phyloP scores from a whole-genome alignment of 2,888 invertebrate species.

The Apamea monoglypha region DNA sequence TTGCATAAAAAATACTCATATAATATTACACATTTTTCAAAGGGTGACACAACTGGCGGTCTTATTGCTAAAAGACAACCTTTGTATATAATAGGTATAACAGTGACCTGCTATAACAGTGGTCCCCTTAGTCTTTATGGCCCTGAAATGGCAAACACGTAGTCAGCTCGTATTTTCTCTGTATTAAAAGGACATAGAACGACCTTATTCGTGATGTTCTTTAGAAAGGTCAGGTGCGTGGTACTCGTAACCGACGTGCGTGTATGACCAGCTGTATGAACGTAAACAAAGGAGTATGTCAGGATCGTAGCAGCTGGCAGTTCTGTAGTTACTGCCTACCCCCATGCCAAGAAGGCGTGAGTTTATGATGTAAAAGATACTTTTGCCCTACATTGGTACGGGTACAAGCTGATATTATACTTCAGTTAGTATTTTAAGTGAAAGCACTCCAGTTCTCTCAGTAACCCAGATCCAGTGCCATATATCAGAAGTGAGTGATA shows the following conservation, averaged over 20 bases:
- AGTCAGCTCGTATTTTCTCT: no score
- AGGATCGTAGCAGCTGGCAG: neutral
- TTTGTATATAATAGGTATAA: no score
- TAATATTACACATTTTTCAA: no score
- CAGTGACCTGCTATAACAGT: no score
- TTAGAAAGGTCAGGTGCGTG: neutral
- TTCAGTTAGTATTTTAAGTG: neutral
- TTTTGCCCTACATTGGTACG: no score
- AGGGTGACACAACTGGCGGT: no score
- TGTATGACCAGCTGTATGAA: neutral
- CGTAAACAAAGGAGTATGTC: neutral
- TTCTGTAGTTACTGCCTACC: neutral
- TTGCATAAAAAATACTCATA: no score
- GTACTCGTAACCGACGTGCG: neutral
- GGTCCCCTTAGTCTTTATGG: no score
- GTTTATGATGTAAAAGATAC: neutral
- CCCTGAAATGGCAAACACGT: no score
- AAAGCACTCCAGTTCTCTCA: slow-evolving; percentile 30
- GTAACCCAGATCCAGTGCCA: slow-evolving; percentile 28
- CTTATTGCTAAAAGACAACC: no score
- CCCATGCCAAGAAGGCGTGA: neutral
- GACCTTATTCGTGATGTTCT: no score
- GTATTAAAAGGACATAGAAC: no score
- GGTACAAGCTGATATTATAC: neutral
- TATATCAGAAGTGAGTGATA: slow-evolving; percentile 44